Conservation (phyloP, 2,797 vertebrate species). For the Austrolebias charrua region DNA sequence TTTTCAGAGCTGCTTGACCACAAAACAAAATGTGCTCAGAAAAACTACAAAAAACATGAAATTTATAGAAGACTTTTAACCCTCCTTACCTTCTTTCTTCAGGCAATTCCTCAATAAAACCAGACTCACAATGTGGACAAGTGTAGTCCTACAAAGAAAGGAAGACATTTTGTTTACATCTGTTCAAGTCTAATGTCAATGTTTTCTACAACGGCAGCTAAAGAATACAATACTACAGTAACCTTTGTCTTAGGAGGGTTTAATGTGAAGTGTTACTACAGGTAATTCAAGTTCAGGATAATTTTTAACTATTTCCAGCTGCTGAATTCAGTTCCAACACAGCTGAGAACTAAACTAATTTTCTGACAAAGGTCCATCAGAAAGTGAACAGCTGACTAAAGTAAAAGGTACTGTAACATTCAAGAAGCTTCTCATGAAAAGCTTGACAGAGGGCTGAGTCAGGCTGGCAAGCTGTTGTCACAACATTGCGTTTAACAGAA, state of each 20-base stretch:
- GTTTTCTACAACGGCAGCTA: neutral
- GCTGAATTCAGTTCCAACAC: neutral
- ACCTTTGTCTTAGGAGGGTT: neutral
- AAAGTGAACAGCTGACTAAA: conserved; percentile 29
- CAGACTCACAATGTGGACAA: conserved; percentile 93
- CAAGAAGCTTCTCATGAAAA: conserved; percentile 67
- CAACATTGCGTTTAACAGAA: too few species aligned
- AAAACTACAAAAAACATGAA: conserved; percentile 1
- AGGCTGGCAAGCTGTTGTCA: conserved; percentile 22
- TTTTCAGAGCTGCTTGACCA: conserved; percentile 82
- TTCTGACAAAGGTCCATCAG: conserved; percentile 6
- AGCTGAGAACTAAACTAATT: neutral
- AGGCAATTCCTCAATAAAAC: conserved; percentile 93
- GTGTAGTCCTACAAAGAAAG: conserved; percentile 86
- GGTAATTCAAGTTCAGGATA: neutral
- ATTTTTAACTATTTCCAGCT: neutral
- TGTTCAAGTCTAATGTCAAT: neutral
- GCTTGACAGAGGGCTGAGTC: conserved; percentile 37
- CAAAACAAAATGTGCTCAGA: conserved; percentile 1
- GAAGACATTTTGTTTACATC: neutral
- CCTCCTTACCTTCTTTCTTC: conserved; percentile 85
- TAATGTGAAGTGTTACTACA: neutral
- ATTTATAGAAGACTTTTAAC: neutral
- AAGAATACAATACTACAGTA: neutral
- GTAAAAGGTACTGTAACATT: conserved; percentile 54